Base-by-base conservation (phyloP, 1,140 invertebrate species). In the Drosophila virilis region DNA sequence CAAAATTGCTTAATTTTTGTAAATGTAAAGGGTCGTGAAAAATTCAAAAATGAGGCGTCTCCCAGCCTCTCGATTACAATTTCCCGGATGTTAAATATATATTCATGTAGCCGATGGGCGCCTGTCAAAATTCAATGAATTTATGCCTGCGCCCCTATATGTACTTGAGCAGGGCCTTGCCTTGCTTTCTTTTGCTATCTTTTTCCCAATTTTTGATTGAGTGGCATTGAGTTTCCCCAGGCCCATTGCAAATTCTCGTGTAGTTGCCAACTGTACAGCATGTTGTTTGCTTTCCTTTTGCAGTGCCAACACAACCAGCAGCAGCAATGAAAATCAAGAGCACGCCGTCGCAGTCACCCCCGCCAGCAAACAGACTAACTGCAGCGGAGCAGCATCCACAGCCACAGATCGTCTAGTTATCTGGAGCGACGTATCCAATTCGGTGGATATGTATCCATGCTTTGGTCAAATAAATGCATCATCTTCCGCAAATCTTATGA, bases 121-220 rank as follows among this genome's bases (percentile, higher is more conserved):
- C 77, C 62, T 85, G 82, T 85, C 82, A 85, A 78, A 75, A 78
- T 85, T 80, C 78, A 85, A 85, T 85, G 82, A 86, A 86, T 86
- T 86, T 86, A 86, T 85, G 78, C 65, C 48, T 61, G 62, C 48
- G 67, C 78, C 79, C 79, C 79, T 81, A 80, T 84, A 46, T 55
- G 28, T 73, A 62, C 55, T 37, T 22, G 22, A 3, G 22, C 45
- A 1, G 9, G 3, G 8, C 8, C 43, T 32, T 60, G 46, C 78
- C 32, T 55, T 45, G 60, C 69, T 72, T 72, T 80, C 59, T 70
- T 69, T 72, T 74, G 61, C 62, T 77, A 57, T 66, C 58, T 51
- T 65, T 73, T 59, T 69, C 62, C 57, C n/a, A n/a, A 6, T 13
- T 28, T 22, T 35, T 64, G 59, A 70, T 68, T 54, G 28, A 68